Evolutionary conservation across 2,113 vertebrate genomes (phyloP), one percentile per base, ranked within the genome.

Genomic region (Zapus hudsonius): DNA sequence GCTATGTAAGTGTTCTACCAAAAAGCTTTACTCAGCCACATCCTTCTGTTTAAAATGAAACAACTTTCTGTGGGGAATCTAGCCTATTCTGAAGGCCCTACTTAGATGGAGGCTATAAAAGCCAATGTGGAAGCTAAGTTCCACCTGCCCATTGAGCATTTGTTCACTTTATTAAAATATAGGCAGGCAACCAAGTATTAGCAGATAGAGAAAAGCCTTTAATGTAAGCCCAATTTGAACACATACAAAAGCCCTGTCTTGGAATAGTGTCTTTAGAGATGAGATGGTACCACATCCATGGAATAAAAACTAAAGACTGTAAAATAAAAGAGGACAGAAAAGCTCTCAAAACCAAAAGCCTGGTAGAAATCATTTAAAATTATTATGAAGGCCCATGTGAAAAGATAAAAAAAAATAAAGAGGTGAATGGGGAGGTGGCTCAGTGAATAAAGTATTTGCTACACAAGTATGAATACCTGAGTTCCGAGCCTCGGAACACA

Each of bases 331-430:
- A 85, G 10, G 57, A 7, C 87, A 80, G 29, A 70, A 70, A 74
- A 29, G n/a, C 17, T 11, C 36, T 70, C 64, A 63, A 70, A 91
- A 73, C 82, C 78, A 23, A 25, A 84, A 75, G 55, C 6, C 78
- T 69, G 59, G 55, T 0, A 79, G 44, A 72, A 87, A 76, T 22
- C 61, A 16, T 31, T 70, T 70, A 63, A 95, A 74, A 70, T 70
- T 74, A 67, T 89, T 76, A 91, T 31, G 85, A 85, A 93, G 47
- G 44, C 10, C 17, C 25, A 44, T 59, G 79, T 55, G 61, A 80
- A 75, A 27, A 57, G 11, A 11, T 31, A 22, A 80, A 52, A 69
- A 36, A 73, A 52, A 3, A 15, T 52, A 7, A 52, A 52, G 52
- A 52, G 52, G 52, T 52, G 52, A 15, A 10, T 52, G 52, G 52